Base-by-base conservation (phyloP, 2,113 vertebrate genomes). In the Halcyon senegalensis region DNA sequence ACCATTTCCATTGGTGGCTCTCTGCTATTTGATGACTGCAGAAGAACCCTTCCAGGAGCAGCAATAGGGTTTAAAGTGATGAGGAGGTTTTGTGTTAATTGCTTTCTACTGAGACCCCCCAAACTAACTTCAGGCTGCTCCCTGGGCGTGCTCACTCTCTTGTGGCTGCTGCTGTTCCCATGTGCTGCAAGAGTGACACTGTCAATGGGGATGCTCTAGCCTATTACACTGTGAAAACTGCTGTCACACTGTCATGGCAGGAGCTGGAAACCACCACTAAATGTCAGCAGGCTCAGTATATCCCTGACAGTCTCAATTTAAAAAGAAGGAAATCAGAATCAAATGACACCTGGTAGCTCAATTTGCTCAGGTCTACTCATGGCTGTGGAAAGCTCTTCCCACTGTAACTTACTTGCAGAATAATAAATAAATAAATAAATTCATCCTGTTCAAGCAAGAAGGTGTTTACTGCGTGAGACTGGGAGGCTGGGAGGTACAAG, bases 131-230 rank as follows among this genome's bases (percentile, higher is more conserved):
- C 30, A 58, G 16, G 23, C 58, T 75, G 37, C 37, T 78, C 13
- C 31, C 7, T 13, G n/a, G 33, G 9, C 0, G 0, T 0, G 2
- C 53, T 76, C 2, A 0, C 35, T 5, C 21, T 23, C 62, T 41
- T n/a, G 37, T 0, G 7, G 12, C 37, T 53, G 35, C 30, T 53
- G 58, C 33, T 55, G 2, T 66, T 76, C 10, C 37, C 41, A 27
- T 3, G 15, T 13, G 60, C 30, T 2, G 5, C 30, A 11, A 21
- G 0, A 3, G 53, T 35, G 70, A 83, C 0, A 5, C 48, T 9
- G 18, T 56, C 0, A 4, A 20, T 50, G 72, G 48, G 59, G 48
- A 51, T 1, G 3, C 31, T 33, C 25, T 23, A 27, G 60, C 62
- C 62, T 84, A 18, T 11, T 31, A 31, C 28, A 23, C 51, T 37